Base-by-base conservation (phyloP, 2,888 invertebrate species). In the Mongoloraphidia duomilia region DNA sequence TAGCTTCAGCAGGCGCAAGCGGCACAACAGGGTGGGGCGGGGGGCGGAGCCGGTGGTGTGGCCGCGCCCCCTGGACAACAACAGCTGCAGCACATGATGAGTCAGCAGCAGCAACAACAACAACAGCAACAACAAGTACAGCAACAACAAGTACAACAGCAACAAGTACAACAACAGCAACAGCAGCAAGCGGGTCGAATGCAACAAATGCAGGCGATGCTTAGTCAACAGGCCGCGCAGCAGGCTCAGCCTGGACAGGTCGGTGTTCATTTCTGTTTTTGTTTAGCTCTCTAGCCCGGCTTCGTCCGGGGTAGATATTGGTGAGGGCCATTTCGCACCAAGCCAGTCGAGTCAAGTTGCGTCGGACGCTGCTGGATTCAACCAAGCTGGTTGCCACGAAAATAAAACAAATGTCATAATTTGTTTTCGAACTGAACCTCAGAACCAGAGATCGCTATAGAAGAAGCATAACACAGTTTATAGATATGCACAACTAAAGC, bases 11-110 rank as follows among this genome's bases (percentile, higher is more conserved):
- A 64, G 55, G 63, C 63, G 42, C 65, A 65, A 53, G 54, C 54
- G 14, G 55, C 55, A 46, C 57, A 55, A 41, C 56, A 56, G 46
- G 56, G 55, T 47, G 62, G 61, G 40, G 63, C 61, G 44, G 58
- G 58, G 8, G 60, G 60, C 33, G 60, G 61, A 9, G 58, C 59
- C 26, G 61, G 61, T n/a, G 58, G 58, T n/a, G 64, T 61, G 34
- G 55, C 55, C 49, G 60, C 62, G 46, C 62, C 64, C 59, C 72
- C 68, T 44, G 60, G 56, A 54, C 75, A 72, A 58, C 72, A 73
- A 56, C 75, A 73, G 62, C 72, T 76, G 66, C 77, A 76, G 67
- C 69, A 70, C 53, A 65, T 67, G 56, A 57, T 67, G 48, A 66
- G 61, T 50, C 68, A 64, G 53, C 65, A 65, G 47, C 60, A 60